Evolutionary conservation across 2,113 vertebrate genomes (phyloP).

Genomic region (Recurvirostra avosetta): DNA sequence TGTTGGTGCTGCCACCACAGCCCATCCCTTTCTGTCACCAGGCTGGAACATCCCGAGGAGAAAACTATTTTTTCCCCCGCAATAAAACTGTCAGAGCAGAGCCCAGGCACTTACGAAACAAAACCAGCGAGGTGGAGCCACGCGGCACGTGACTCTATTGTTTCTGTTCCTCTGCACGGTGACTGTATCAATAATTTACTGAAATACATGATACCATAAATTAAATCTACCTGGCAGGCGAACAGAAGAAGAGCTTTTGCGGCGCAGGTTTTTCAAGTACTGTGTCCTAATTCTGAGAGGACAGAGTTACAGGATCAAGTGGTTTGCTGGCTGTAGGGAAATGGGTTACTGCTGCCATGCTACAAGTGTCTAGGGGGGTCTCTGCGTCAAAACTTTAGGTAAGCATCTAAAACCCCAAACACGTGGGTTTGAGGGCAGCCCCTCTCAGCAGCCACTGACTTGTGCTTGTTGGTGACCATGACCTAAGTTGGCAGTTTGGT

Average conservation of each 20-base stretch:
- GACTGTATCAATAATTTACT: slow-evolving; percentile 26
- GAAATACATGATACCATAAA: background rate
- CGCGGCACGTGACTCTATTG: background rate
- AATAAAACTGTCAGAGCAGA: background rate
- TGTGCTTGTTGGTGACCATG: background rate
- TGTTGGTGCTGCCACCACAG: background rate
- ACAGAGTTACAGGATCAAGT: background rate
- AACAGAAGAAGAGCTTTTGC: background rate
- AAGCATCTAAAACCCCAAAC: background rate
- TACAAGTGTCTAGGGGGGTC: background rate
- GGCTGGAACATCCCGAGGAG: background rate
- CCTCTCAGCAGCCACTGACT: background rate
- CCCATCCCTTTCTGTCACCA: background rate
- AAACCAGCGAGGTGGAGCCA: background rate
- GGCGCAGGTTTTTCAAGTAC: background rate
- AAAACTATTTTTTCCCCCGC: background rate
- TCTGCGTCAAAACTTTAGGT: background rate
- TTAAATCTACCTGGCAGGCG: background rate
- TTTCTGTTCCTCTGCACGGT: background rate
- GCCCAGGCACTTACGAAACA: slow-evolving; percentile 2
- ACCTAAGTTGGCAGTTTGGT: background rate
- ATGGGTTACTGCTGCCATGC: background rate
- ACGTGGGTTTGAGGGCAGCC: background rate
- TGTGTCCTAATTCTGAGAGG: background rate
- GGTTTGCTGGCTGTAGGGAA: background rate